These are phyloP conservation scores for Poeciliopsis infans DNA, from an alignment of 2,797 vertebrate species.

Conservation along the genomic window DNA sequence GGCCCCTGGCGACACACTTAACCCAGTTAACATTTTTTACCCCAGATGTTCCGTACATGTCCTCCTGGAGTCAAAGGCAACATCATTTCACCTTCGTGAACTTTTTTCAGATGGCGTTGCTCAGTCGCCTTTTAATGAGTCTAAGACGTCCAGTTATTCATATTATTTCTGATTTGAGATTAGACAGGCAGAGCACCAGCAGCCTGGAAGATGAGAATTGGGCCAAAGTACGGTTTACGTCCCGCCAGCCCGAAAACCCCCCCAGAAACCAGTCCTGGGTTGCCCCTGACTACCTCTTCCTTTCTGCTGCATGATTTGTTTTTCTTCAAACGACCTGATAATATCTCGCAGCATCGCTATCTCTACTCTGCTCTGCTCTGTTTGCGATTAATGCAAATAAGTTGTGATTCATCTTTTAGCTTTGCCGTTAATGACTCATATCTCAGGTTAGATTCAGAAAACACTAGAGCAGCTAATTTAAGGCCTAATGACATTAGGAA, in stretches of 20 bases:
- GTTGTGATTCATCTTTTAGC: neutral
- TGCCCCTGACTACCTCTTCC: neutral
- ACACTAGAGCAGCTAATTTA: neutral
- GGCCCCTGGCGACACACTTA: slow-evolving; percentile 62
- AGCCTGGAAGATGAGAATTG: neutral
- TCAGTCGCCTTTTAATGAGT: neutral
- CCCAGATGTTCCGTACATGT: slow-evolving; percentile 46
- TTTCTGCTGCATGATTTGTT: neutral
- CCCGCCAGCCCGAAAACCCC: neutral
- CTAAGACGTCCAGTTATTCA: neutral
- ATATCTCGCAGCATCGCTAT: neutral
- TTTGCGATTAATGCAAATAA: neutral
- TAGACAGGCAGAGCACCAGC: neutral
- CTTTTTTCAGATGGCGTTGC: neutral
- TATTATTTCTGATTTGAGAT: neutral
- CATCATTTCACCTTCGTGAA: neutral
- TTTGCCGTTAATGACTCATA: neutral
- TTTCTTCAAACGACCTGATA: neutral
- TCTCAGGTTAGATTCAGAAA: neutral
- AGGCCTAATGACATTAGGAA: too few relatives aligned
- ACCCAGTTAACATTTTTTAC: slow-evolving; percentile 53
- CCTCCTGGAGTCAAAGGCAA: slow-evolving; percentile 7
- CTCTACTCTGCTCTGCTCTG: neutral
- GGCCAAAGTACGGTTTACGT: neutral
- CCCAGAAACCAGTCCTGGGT: neutral